Evolutionary conservation across 1,140 invertebrate genomes (phyloP), one percentile per base, ranked within the genome.

Genomic region (Prorops nasuta): DNA sequence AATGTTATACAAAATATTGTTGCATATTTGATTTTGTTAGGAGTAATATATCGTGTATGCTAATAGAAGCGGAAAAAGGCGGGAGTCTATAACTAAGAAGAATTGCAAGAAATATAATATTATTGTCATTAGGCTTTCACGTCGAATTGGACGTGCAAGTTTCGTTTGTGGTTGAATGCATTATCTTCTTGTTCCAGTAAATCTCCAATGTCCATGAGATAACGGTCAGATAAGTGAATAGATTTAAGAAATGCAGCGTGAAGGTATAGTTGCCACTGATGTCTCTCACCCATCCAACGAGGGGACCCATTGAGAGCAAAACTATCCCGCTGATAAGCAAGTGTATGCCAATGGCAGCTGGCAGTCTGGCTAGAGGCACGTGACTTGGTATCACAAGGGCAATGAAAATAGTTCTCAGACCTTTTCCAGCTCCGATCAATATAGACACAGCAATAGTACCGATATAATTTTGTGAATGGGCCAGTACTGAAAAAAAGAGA

Each of bases 321-420:
- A 83, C 76, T 3, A 86, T 60, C 1, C 84, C 84, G 46, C 81
- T 79, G 15, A 79, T 81, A 10, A 84, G 58, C 14, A 86, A 64
- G 58, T 86, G 83, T 19, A 86, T 67, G 8, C 84, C 84, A 0
- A 81, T 80, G 8, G 84, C 84, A 15, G 79, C 82, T 1, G 84
- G 83, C 35, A 86, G 60, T 31, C 82, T 78, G 37, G 83, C 78
- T 10, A 86, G 58, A 3, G 84, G 82, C 22, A 87, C 84, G 57
- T 86, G 81, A 0, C 78, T 77, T 12, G 84, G 83, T 48, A 86
- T 84, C 3, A 85, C 82, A 12, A 87, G 64, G 0, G 83, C 80
- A 79, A 85, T 84, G 58, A 86, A 86, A 1, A 87, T 83, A 21
- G 84, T 86, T 43, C 83, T 70, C 3, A 87, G 58, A 0, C 80